Conservation (phyloP, 1,140 invertebrate genomes). For the Drosophila hydei region DNA sequence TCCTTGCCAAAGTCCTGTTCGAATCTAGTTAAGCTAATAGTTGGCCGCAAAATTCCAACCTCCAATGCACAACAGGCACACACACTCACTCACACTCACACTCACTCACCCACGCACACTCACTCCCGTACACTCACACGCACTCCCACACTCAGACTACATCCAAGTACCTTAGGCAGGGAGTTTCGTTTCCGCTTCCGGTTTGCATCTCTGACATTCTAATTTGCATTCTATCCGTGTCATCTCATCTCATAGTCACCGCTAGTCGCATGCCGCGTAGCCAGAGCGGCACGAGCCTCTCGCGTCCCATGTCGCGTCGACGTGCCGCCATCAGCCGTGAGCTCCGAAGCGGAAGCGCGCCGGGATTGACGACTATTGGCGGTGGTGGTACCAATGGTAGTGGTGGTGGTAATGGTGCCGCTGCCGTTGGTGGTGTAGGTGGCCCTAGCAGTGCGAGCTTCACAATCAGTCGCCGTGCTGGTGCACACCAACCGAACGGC, state of each 20-base stretch:
- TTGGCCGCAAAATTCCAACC: not conserved
- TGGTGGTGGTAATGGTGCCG: not conserved
- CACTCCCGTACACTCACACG: no score
- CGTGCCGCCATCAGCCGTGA: conserved; percentile 28
- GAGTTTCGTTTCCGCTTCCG: no score
- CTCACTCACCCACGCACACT: conserved; percentile 27
- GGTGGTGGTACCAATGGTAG: not conserved
- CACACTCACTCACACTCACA: not conserved
- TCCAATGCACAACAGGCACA: no score
- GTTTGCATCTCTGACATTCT: conserved; percentile 67
- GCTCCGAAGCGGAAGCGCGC: conserved; percentile 9
- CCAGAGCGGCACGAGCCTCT: conserved; percentile 7
- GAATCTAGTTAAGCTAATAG: not conserved
- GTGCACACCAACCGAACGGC: conserved; percentile 7
- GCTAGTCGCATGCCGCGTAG: conserved; percentile 21
- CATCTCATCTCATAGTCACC: conserved; percentile 34
- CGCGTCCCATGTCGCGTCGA: conserved; percentile 18
- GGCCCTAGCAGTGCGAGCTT: conserved; percentile 11
- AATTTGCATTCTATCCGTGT: conserved; percentile 68
- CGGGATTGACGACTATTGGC: conserved; percentile 20
- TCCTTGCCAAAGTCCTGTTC: no score
- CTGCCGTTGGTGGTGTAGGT: conserved; percentile 6
- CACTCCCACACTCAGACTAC: no score
- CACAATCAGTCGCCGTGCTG: conserved; percentile 5
- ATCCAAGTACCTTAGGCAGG: no score